These are phyloP conservation scores for Anthoscopus minutus DNA, from an alignment of 2,113 vertebrate species.

Conservation along the genomic window DNA sequence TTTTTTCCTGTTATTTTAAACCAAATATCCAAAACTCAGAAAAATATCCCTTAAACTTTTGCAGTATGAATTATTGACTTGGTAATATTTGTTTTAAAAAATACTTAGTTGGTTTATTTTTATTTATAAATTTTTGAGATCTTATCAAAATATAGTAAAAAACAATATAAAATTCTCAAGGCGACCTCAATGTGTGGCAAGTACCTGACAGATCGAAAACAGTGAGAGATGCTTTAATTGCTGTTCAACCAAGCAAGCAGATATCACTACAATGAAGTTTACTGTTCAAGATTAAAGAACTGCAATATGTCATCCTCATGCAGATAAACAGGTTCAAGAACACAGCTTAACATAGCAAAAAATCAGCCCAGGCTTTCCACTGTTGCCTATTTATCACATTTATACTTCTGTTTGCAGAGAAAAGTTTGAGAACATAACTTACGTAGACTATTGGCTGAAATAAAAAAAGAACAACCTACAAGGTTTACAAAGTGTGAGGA, in stretches of 20 bases:
- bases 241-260: not conserved
- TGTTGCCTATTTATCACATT: not conserved
- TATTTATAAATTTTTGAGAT: not conserved
- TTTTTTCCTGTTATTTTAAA: not conserved
- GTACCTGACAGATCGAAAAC: not conserved
- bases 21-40: not conserved
- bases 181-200: not conserved
- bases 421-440: not conserved
- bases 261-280: not conserved
- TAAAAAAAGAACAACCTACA: not conserved
- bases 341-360: not conserved
- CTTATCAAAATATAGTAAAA: not conserved
- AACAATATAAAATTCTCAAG: not conserved
- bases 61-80: not conserved
- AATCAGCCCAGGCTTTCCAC: not conserved
- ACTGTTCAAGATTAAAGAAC: not conserved
- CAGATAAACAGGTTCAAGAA: not conserved
- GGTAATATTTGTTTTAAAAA: not conserved
- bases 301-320: not conserved
- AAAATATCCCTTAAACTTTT: not conserved
- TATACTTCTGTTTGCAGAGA: not conserved
- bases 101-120: not conserved
- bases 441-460: not conserved
- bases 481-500: not conserved
- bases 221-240: not conserved